Evolutionary conservation across 1,140 invertebrate genomes (phyloP).

Genomic region (Dinoponera quadriceps): DNA sequence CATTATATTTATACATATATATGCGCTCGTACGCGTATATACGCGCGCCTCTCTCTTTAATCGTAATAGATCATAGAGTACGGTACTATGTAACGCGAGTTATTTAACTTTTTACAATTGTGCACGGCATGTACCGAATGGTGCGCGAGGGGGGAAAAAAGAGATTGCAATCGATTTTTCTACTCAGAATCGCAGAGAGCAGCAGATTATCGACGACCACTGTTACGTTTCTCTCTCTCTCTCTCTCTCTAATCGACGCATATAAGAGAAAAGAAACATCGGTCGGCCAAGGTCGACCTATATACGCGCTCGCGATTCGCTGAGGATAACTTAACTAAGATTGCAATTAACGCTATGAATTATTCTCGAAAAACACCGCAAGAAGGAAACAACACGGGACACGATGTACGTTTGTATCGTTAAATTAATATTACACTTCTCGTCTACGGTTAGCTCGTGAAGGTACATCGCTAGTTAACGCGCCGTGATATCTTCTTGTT

Average conservation of each 20-base stretch:
- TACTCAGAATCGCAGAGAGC: conserved; percentile 23
- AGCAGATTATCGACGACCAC: conserved; percentile 14
- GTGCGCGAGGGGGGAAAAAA: conserved; percentile 54
- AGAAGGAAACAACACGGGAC: not conserved
- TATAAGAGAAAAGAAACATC: conserved; percentile 39
- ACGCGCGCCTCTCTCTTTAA: conserved; percentile 48
- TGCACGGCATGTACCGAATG: conserved; percentile 33
- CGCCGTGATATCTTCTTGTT: conserved; percentile 48
- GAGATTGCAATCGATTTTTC: conserved; percentile 54
- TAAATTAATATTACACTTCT: conserved; percentile 33
- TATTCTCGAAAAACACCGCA: not conserved
- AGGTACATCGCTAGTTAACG: conserved; percentile 23
- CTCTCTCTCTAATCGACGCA: conserved; percentile 21
- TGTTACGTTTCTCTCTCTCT: not conserved
- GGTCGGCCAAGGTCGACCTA: conserved; percentile 17
- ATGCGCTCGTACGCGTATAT: conserved; percentile 46
- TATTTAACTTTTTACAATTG: conserved; percentile 67
- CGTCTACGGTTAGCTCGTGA: conserved; percentile 30
- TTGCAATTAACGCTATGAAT: conserved; percentile 35
- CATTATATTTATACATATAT: conserved; percentile 62
- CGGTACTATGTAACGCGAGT: conserved; percentile 53
- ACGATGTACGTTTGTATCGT: conserved; percentile 39
- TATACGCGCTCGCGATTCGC: conserved; percentile 35
- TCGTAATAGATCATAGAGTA: conserved; percentile 54
- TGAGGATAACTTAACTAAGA: conserved; percentile 17